These are phyloP conservation scores for Hyposoter dolosus DNA, from an alignment of 2,888 invertebrate species.

Conservation along the genomic window DNA sequence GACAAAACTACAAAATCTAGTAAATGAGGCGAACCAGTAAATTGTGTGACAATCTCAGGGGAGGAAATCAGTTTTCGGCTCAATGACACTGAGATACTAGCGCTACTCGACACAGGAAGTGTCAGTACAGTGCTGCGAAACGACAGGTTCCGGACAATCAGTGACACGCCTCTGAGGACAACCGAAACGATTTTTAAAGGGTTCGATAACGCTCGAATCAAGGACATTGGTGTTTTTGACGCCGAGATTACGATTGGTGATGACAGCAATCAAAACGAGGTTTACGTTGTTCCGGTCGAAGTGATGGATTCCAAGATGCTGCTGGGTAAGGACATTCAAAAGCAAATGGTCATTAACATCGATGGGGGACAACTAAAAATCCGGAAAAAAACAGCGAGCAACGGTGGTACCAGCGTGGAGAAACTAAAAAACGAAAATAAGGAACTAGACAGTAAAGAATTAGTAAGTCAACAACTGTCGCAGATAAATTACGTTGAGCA, in stretches of 20 bases:
- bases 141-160: slow-evolving; percentile 53
- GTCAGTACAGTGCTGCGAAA: slow-evolving; percentile 45
- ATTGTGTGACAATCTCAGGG: not conserved
- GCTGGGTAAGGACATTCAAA: slow-evolving; percentile 43
- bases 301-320: slow-evolving; percentile 49
- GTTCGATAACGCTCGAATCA: slow-evolving; percentile 8
- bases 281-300: slow-evolving; percentile 50
- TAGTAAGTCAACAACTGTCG: not conserved
- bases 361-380: slow-evolving; percentile 35
- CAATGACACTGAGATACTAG: slow-evolving; percentile 40
- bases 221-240: slow-evolving; percentile 43
- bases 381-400: not conserved
- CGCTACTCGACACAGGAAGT: slow-evolving; percentile 63
- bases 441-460: not conserved
- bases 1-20: not conserved
- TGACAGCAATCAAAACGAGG: slow-evolving; percentile 27
- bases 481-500: slow-evolving; percentile 17
- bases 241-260: slow-evolving; percentile 15
- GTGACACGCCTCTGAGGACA: slow-evolving; percentile 31
- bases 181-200: slow-evolving; percentile 44
- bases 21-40: slow-evolving; percentile 17
- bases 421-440: slow-evolving; percentile 69
- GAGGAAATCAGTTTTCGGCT: slow-evolving; percentile 23
- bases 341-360: slow-evolving; percentile 44
- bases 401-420: slow-evolving; percentile 10